These are phyloP conservation scores for Donacobius atricapilla DNA, from an alignment of 2,113 vertebrate genomes.

Conservation along the genomic window DNA sequence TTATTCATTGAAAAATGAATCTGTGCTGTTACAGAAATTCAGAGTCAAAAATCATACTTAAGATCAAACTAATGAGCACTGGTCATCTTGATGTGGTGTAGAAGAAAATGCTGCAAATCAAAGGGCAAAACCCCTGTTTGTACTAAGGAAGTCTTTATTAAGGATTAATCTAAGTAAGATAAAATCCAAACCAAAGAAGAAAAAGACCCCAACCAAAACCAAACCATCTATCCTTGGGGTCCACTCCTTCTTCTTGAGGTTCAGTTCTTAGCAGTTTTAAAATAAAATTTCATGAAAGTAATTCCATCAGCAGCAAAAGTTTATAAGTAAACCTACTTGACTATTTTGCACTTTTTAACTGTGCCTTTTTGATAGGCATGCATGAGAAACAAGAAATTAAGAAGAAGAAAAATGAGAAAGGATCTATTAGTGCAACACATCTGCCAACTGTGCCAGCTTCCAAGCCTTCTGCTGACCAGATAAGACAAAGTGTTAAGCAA, in stretches of 20 bases:
- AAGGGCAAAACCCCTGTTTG: neutral
- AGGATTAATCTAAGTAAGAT: neutral
- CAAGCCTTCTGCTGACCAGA: slow-evolving; percentile 92
- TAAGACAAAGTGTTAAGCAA: slow-evolving; percentile 91
- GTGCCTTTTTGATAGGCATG: slow-evolving; percentile 71
- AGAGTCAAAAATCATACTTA: neutral
- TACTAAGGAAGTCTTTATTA: neutral
- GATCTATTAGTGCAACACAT: slow-evolving; percentile 12
- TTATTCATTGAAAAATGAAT: neutral
- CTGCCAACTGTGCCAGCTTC: slow-evolving; percentile 67
- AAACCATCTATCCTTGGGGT: neutral
- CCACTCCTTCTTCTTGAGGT: neutral
- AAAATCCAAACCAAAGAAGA: neutral
- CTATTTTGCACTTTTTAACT: neutral
- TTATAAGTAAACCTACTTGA: neutral
- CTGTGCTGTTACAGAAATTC: neutral
- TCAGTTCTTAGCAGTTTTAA: neutral
- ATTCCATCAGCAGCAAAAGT: neutral
- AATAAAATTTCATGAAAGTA: neutral
- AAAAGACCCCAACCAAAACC: neutral
- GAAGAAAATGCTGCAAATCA: neutral
- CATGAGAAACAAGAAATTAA: slow-evolving; percentile 82
- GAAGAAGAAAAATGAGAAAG: slow-evolving; percentile 81
- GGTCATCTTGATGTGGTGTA: neutral
- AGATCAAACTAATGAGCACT: neutral